phyloP scores from a whole-genome alignment of 2,888 invertebrate species.

The Seira musarum region DNA sequence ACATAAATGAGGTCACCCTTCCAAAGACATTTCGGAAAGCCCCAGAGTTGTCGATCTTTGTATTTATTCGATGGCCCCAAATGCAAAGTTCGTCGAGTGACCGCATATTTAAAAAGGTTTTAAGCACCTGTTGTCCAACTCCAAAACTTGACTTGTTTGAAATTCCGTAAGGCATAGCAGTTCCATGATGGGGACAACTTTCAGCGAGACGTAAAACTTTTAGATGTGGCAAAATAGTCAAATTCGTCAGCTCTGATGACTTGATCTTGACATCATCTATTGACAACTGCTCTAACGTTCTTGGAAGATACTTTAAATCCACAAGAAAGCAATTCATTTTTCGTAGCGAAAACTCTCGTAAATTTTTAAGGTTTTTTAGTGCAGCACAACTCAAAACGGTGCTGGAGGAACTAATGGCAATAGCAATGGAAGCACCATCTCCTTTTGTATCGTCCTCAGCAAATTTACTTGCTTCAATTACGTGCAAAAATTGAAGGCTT shows the following conservation, averaged over 20 bases:
- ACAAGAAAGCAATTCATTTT: slow-evolving; percentile 28
- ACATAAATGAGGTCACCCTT: neutral
- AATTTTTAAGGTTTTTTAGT: slow-evolving; percentile 27
- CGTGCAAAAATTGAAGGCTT: slow-evolving; percentile 27
- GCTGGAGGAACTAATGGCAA: neutral
- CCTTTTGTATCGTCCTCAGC: neutral
- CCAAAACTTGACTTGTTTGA: slow-evolving; percentile 23
- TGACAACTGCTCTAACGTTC: slow-evolving; percentile 27
- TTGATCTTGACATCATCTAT: slow-evolving; percentile 34
- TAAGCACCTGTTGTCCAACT: slow-evolving; percentile 20
- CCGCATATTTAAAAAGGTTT: slow-evolving; percentile 18
- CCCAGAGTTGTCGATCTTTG: neutral
- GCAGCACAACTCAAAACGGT: slow-evolving; percentile 20
- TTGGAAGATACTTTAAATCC: slow-evolving; percentile 28
- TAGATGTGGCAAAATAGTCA: neutral
- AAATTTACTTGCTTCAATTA: slow-evolving; percentile 4
- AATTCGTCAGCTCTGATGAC: slow-evolving; percentile 15
- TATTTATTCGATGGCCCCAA: slow-evolving; percentile 26
- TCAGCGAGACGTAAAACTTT: slow-evolving; percentile 35
- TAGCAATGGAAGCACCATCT: neutral
- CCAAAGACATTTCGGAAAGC: neutral
- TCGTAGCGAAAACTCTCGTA: slow-evolving; percentile 32
- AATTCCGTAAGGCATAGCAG: neutral
- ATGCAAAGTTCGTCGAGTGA: slow-evolving; percentile 35
- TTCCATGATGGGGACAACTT: slow-evolving; percentile 10